Evolutionary conservation across 2,888 invertebrate genomes (phyloP), one percentile per base, ranked within the genome.

Genomic region (Merodon equestris): DNA sequence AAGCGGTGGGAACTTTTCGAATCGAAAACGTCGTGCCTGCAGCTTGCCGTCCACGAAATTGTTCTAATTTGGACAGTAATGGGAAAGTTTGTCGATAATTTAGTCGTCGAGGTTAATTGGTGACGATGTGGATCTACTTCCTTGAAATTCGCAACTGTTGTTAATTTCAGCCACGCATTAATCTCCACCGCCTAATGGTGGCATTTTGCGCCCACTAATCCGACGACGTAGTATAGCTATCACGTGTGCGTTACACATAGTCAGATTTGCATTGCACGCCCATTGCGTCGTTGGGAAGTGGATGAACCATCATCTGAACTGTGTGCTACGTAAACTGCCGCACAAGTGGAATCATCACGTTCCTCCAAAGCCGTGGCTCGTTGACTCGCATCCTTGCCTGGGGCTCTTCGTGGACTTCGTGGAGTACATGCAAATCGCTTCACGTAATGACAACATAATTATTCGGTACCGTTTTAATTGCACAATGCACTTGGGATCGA

Each of bases 361-460:
- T 73, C 38, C 54, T 71, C 64, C 66, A 60, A 63, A 60, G 67
- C 45, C 19, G 42, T 44, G 45, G 64, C 53, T 73, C 27, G 42
- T 60, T n/a, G n/a, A n/a, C n/a, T n/a, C n/a, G n/a, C n/a, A n/a
- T n/a, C n/a, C n/a, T n/a, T 15, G 38, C 7, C 47, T 9, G 38
- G 19, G 36, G 27, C 61, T 70, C 48, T 64, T 17, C 42, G 58
- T 51, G 17, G 53, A 72, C 60, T 14, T 36, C 42, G 17, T 3
- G 34, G 66, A 68, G 73, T 40, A 64, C 79, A 79, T 73, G 79
- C 79, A 79, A 79, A 79, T 79, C 79, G 73, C 74, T 74, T 68
- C 74, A 70, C 79, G 79, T 79, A 79, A 79, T 79, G 79, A 79
- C 79, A 79, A 79, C 79, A 79, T 79, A 79, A 79, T 79, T 79